A percentile compares a stretch with the other conserved stretches of the same genome.
phyloP scores from a whole-genome alignment of 2,113 vertebrate genomes.

The Stigmatopora argus region DNA sequence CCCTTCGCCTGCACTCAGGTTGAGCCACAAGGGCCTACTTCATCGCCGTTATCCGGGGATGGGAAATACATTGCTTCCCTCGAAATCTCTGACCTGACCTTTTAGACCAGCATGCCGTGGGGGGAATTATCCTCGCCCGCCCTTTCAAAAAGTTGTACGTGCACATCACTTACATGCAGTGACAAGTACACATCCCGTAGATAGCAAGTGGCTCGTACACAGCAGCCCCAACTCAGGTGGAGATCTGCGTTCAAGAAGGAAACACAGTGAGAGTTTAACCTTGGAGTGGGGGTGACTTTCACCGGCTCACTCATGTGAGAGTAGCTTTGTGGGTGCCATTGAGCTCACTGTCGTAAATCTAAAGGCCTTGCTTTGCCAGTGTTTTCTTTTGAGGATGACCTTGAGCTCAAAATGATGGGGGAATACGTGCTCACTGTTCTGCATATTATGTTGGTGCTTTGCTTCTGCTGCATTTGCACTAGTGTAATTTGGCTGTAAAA shows the following conservation, averaged over 20 bases:
- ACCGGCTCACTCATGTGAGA: conserved; percentile 40
- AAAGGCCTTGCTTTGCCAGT: conserved; percentile 25
- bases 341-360: conserved; percentile 30
- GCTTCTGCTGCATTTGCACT: background rate
- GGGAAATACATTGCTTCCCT: conserved; percentile 62
- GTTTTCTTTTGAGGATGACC: conserved; percentile 49
- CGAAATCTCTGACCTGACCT: conserved; percentile 70
- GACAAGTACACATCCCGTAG: conserved; percentile 23
- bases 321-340: conserved; percentile 24
- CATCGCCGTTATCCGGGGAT: conserved; percentile 56
- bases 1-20: conserved; percentile 65
- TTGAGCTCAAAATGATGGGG: conserved; percentile 40
- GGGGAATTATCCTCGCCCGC: conserved; percentile 62
- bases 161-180: conserved; percentile 29
- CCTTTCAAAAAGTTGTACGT: conserved; percentile 30
- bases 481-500: background rate
- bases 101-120: conserved; percentile 56
- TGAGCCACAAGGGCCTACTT: conserved; percentile 64
- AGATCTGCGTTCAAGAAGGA: conserved; percentile 47
- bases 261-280: conserved; percentile 47
- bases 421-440: conserved; percentile 30
- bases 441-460: background rate
- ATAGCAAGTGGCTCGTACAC: conserved; percentile 38
- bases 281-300: conserved; percentile 49
- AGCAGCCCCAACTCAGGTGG: conserved; percentile 30